These are phyloP conservation scores for Caenorhabditis afra DNA, from an alignment of 2,888 invertebrate genomes.

Conservation along the genomic window DNA sequence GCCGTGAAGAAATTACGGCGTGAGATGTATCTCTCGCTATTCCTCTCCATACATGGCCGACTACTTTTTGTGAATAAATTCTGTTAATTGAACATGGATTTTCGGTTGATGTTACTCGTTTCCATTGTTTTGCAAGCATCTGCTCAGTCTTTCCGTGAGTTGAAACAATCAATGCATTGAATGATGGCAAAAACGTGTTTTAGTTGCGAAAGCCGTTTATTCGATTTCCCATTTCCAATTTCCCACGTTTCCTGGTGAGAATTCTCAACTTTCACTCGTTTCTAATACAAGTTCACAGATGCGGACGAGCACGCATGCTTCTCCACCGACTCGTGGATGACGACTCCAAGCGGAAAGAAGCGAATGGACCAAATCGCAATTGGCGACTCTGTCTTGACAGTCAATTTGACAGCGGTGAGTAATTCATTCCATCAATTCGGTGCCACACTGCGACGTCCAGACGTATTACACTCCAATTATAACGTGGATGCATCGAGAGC, in stretches of 20 bases:
- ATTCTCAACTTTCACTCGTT: not conserved
- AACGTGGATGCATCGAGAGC: constrained; percentile 64
- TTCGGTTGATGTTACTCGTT: not conserved
- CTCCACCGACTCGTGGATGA: constrained; percentile 67
- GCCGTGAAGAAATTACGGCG: constrained; percentile 51
- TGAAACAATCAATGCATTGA: not conserved
- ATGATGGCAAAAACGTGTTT: constrained; percentile 2
- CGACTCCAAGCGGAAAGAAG: constrained; percentile 65
- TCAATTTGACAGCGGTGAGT: constrained; percentile 59
- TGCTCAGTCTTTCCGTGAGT: constrained; percentile 15
- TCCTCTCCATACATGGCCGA: constrained; percentile 8
- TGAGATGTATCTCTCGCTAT: constrained; percentile 50
- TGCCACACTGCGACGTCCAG: constrained; percentile 20
- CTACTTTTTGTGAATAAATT: constrained; percentile 48
- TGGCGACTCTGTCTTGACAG: constrained; percentile 63
- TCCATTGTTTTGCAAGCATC: constrained; percentile 1
- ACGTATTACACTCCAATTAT: constrained; percentile 62
- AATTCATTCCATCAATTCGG: constrained; percentile 13
- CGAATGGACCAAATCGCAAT: constrained; percentile 65
- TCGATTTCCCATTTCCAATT: constrained; percentile 19
- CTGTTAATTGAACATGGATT: constrained; percentile 23
- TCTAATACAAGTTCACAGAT: constrained; percentile 13
- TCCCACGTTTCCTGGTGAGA: constrained; percentile 30
- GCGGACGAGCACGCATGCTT: constrained; percentile 59
- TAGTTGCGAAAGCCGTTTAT: constrained; percentile 22